A percentile compares a stretch with the other conserved stretches of the same genome.
Evolutionary conservation across 2,797 vertebrate genomes (phyloP).

Genomic region (Sandelia bainsii): DNA sequence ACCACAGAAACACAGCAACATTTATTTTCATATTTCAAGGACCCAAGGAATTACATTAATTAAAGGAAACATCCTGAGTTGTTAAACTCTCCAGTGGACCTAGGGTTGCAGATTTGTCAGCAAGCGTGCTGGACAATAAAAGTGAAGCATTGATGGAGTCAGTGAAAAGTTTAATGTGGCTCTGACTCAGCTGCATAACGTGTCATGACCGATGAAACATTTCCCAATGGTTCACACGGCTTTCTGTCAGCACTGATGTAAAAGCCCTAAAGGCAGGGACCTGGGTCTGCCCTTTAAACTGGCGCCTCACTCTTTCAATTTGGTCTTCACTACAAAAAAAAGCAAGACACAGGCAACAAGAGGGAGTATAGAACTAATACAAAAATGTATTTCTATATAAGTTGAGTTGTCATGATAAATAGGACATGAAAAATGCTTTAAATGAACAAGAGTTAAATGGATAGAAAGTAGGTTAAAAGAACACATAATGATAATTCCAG

Average conservation of each 20-base stretch:
- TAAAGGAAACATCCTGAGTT: constrained; percentile 81
- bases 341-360: constrained; percentile 53
- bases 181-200: constrained; percentile 82
- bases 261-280: constrained; percentile 82
- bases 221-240: constrained; percentile 83
- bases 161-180: constrained; percentile 86
- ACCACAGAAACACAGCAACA: constrained; percentile 41
- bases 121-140: constrained; percentile 78
- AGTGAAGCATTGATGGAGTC: constrained; percentile 80
- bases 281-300: constrained; percentile 82
- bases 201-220: constrained; percentile 85
- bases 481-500: constrained; percentile 27
- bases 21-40: constrained; percentile 80
- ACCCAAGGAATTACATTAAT: constrained; percentile 78
- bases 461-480: constrained; percentile 45
- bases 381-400: constrained; percentile 54
- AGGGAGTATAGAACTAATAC: constrained; percentile 58
- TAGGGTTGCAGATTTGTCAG: constrained; percentile 77
- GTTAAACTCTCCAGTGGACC: constrained; percentile 78
- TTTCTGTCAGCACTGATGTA: constrained; percentile 84
- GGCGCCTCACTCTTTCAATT: constrained; percentile 82
- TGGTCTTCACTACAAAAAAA: constrained; percentile 65
- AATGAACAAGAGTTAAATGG: constrained; percentile 46
- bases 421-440: constrained; percentile 4
- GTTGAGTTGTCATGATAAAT: constrained; percentile 53